Evolutionary conservation across 2,797 vertebrate genomes (phyloP).

Genomic region (Parambassis ranga): DNA sequence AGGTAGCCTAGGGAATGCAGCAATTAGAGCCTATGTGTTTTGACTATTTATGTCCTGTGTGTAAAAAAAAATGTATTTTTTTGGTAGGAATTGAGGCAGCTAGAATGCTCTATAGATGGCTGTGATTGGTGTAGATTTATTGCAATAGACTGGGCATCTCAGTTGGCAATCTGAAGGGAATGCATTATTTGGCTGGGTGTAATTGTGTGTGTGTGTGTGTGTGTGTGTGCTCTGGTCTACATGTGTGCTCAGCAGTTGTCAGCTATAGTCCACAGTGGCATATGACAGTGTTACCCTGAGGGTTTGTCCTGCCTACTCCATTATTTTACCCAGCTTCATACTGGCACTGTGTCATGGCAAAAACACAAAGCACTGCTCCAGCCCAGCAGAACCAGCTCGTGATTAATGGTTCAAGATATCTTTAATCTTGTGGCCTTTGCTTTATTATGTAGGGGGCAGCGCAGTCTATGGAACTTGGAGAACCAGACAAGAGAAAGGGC

Average conservation of each 20-base stretch:
- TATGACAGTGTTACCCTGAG: slow-evolving; percentile 30
- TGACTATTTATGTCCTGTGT: too few relatives aligned
- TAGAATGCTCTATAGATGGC: slow-evolving; percentile 5
- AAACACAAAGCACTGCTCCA: slow-evolving; percentile 14
- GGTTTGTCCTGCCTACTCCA: slow-evolving; percentile 41
- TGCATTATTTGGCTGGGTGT: neutral
- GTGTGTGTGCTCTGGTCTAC: neutral
- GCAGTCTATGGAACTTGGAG: neutral
- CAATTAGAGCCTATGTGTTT: neutral
- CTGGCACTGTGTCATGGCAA: slow-evolving; percentile 28
- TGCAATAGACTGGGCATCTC: neutral
- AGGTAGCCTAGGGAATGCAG: neutral
- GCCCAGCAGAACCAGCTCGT: slow-evolving; percentile 12
- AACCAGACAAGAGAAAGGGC: neutral
- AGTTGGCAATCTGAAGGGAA: neutral
- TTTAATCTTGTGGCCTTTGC: neutral
- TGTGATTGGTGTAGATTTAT: slow-evolving; percentile 1
- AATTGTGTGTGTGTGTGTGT: neutral
- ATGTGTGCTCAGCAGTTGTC: slow-evolving; percentile 27
- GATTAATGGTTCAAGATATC: slow-evolving; percentile 26
- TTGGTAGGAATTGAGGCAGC: neutral
- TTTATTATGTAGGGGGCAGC: neutral
- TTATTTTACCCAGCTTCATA: slow-evolving; percentile 39
- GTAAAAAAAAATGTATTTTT: too few relatives aligned
- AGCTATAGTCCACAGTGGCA: slow-evolving; percentile 20